A percentile compares a stretch with the other conserved stretches of the same genome.
Evolutionary conservation across 2,888 invertebrate species (phyloP).

Genomic region (Hedya salicella): DNA sequence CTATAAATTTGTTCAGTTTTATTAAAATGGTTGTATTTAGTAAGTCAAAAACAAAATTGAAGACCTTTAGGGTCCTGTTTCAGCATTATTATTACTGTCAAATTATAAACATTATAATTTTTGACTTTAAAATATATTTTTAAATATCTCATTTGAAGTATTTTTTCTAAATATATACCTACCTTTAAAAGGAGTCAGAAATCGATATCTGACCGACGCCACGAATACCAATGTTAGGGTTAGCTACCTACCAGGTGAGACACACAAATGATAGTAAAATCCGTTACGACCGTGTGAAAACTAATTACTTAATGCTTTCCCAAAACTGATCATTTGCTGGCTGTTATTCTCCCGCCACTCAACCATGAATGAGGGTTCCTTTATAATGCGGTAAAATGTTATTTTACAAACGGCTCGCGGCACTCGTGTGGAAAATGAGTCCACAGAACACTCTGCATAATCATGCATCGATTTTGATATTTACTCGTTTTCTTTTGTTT

Average conservation of each 20-base stretch:
- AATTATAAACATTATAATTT: too few species aligned
- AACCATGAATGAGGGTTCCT: slow-evolving; percentile 66
- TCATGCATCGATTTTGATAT: slow-evolving; percentile 48
- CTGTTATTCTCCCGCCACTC: slow-evolving; percentile 62
- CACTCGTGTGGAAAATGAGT: slow-evolving; percentile 67
- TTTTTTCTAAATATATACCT: too few species aligned
- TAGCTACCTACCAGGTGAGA: neutral
- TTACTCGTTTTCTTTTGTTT: slow-evolving; percentile 26
- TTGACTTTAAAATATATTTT: too few species aligned
- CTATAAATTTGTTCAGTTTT: too few species aligned
- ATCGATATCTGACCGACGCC: neutral
- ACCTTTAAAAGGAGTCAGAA: too few species aligned
- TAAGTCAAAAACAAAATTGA: too few species aligned
- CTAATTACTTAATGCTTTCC: slow-evolving; percentile 56
- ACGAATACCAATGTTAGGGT: neutral
- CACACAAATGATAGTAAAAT: slow-evolving; percentile 8
- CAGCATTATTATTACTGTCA: too few species aligned
- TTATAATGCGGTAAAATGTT: slow-evolving; percentile 73
- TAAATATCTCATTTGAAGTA: too few species aligned
- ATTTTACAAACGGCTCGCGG: slow-evolving; percentile 68
- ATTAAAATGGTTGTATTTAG: too few species aligned
- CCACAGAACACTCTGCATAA: slow-evolving; percentile 64
- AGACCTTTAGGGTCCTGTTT: too few species aligned
- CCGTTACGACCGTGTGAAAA: slow-evolving; percentile 54
- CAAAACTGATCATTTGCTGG: slow-evolving; percentile 60